Conservation (phyloP, 2,113 vertebrate species). For the Upupa epops region DNA sequence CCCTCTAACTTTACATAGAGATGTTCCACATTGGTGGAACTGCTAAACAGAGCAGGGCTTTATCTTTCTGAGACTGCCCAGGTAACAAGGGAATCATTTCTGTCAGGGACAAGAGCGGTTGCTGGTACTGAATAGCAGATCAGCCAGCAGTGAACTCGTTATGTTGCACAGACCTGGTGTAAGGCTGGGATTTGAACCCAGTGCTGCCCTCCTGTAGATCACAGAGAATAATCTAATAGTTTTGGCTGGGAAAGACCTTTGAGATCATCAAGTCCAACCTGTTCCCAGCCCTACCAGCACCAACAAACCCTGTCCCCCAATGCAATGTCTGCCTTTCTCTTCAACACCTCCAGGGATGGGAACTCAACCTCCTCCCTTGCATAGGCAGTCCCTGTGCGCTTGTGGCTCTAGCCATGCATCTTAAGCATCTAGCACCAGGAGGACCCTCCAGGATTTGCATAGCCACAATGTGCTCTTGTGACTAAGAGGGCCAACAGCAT, state of each 20-base stretch:
- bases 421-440: background rate
- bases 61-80: background rate
- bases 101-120: background rate
- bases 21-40: background rate
- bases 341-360: too few relatives aligned
- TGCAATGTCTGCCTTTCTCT: too few relatives aligned
- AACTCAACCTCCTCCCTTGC: background rate
- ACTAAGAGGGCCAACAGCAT: too few relatives aligned
- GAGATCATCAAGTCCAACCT: too few relatives aligned
- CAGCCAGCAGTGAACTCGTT: background rate
- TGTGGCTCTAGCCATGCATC: background rate
- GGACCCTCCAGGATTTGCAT: background rate
- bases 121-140: background rate
- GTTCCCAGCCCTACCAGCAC: too few relatives aligned
- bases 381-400: background rate
- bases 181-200: background rate
- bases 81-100: constrained; percentile 24
- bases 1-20: background rate
- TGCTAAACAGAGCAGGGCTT: constrained; percentile 8
- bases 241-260: too few relatives aligned
- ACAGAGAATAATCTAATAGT: too few relatives aligned
- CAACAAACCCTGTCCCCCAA: too few relatives aligned
- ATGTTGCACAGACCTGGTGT: background rate
- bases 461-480: too few relatives aligned
- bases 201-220: background rate